These are phyloP conservation scores for Nematopogon swammerdamellus DNA, from an alignment of 2,888 invertebrate species.

Conservation along the genomic window DNA sequence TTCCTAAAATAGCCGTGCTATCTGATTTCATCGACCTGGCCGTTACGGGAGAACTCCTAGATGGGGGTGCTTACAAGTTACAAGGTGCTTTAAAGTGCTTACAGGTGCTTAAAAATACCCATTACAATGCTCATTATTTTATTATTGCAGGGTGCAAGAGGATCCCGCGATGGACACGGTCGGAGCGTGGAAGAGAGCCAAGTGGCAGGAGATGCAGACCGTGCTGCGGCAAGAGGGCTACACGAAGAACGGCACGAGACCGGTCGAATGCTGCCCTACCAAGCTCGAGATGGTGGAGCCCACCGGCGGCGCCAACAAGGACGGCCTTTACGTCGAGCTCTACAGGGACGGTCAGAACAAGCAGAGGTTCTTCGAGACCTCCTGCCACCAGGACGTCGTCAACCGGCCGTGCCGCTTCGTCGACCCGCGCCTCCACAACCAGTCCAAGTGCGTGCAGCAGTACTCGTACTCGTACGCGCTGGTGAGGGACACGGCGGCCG, in stretches of 20 bases:
- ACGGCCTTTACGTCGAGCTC: constrained; percentile 69
- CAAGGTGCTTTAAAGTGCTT: too few relatives aligned
- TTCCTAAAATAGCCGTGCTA: too few relatives aligned
- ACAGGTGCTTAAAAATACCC: too few relatives aligned
- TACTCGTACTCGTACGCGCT: constrained; percentile 83
- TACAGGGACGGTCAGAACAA: constrained; percentile 68
- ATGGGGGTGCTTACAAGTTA: too few relatives aligned
- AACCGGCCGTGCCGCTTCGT: constrained; percentile 74
- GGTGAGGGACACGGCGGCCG: constrained; percentile 58
- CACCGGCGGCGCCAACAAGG: constrained; percentile 70
- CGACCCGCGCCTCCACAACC: constrained; percentile 63
- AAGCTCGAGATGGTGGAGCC: constrained; percentile 75
- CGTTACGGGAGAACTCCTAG: too few relatives aligned
- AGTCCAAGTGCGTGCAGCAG: constrained; percentile 79
- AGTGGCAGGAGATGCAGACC: constrained; percentile 63
- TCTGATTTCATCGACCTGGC: too few relatives aligned
- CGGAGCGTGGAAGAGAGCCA: constrained; percentile 51
- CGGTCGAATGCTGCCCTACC: constrained; percentile 79
- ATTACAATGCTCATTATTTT: too few relatives aligned
- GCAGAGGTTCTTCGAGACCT: constrained; percentile 76
- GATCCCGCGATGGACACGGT: constrained; percentile 30
- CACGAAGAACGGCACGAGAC: constrained; percentile 30
- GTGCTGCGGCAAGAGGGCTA: constrained; percentile 54
- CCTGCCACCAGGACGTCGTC: constrained; percentile 68
- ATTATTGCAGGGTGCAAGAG: constrained; percentile 40